phyloP scores from a whole-genome alignment of 1,140 invertebrate genomes.

The Schmidtea mediterranea region DNA sequence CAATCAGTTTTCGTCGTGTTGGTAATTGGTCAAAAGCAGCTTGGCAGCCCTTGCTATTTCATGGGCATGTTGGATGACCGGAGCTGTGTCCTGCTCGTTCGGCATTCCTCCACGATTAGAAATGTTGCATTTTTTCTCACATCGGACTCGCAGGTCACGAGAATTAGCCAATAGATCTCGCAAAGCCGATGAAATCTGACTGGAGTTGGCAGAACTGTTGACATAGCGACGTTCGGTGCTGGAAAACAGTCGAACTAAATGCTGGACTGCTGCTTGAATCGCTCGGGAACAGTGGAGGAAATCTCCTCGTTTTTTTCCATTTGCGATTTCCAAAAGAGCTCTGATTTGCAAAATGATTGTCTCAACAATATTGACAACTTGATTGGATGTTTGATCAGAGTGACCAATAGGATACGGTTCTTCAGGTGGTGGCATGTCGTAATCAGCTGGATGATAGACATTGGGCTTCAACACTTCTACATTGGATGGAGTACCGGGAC shows the following conservation, averaged over 20 bases:
- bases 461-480: too few species aligned
- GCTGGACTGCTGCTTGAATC: background rate
- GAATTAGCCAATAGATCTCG: background rate
- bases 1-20: background rate
- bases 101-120: background rate
- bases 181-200: background rate
- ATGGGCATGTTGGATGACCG: conserved; percentile 4
- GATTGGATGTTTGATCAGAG: background rate
- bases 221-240: background rate
- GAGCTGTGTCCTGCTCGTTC: too few species aligned
- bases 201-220: background rate
- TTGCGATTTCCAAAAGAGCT: background rate
- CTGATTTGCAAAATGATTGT: background rate
- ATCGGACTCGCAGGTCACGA: background rate
- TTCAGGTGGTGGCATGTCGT: background rate
- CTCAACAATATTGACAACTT: background rate
- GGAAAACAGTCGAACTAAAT: background rate
- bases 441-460: background rate
- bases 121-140: conserved; percentile 1
- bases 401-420: background rate
- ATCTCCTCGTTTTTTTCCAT: background rate
- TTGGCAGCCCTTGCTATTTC: conserved; percentile 3
- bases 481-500: too few species aligned
- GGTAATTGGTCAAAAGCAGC: background rate
- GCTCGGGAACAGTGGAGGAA: background rate